A percentile compares a stretch with the other conserved stretches of the same genome.
phyloP scores from a whole-genome alignment of 2,113 vertebrate species.

The Dromas ardeola region DNA sequence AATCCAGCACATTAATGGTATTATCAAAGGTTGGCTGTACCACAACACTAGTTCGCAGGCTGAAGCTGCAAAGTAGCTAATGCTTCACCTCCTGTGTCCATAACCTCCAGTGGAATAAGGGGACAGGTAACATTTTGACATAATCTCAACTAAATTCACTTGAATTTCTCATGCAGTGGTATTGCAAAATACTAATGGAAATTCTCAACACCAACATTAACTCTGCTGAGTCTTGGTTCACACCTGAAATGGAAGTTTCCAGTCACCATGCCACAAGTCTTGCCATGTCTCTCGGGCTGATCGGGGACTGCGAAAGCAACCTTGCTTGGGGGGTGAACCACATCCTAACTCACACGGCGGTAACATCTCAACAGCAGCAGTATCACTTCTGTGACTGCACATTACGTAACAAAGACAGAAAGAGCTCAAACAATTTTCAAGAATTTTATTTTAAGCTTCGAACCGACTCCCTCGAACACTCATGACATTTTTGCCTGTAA shows the following conservation, averaged over 20 bases:
- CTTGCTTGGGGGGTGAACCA: background rate
- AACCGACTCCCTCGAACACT: background rate
- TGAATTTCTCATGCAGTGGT: background rate
- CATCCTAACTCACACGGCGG: background rate
- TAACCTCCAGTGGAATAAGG: background rate
- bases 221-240: background rate
- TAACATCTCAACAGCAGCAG: background rate
- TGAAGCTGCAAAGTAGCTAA: background rate
- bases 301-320: fast-evolving
- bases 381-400: background rate
- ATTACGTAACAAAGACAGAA: fast-evolving
- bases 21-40: background rate
- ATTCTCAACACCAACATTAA: background rate
- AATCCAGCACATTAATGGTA: background rate
- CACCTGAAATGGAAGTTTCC: background rate
- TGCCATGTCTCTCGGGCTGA: fast-evolving
- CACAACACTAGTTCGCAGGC: background rate
- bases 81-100: background rate
- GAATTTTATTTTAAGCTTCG: background rate
- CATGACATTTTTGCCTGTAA: background rate
- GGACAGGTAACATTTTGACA: background rate
- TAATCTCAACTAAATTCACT: background rate
- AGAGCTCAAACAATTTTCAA: background rate
- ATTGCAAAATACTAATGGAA: background rate
- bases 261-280: background rate